Conservation (phyloP, 53 echinoderm and acorn worm species). For the Actinopyga echinites region DNA sequence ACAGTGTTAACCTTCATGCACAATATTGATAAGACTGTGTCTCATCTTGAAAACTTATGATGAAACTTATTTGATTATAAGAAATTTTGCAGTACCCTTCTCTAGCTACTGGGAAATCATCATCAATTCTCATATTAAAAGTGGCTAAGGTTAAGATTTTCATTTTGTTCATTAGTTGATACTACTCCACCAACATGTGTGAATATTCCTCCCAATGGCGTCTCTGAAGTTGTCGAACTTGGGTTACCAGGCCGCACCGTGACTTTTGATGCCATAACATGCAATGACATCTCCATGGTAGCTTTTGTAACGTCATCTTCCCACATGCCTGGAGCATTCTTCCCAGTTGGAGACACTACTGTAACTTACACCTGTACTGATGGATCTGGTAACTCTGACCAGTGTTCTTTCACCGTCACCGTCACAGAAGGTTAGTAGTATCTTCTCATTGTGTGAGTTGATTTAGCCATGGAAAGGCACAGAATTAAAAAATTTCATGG, state of each 20-base stretch:
- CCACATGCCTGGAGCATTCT: constrained; percentile 41
- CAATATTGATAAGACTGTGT: too few species aligned
- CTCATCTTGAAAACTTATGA: too few species aligned
- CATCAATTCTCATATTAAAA: neutral
- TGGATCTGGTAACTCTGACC: constrained; percentile 5
- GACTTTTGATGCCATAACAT: neutral
- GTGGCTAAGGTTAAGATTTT: neutral
- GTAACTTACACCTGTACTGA: constrained; percentile 59
- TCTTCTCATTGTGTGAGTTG: neutral
- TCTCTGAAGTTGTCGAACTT: neutral
- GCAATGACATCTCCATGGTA: constrained; percentile 43
- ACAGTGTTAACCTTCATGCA: too few species aligned
- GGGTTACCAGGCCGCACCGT: neutral
- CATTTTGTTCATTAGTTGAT: neutral
- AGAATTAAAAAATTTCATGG: too few species aligned
- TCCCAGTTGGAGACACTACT: constrained; percentile 51
- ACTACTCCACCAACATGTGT: constrained; percentile 1
- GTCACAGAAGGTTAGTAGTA: neutral
- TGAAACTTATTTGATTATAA: too few species aligned
- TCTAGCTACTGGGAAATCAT: too few species aligned
- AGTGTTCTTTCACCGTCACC: constrained; percentile 19
- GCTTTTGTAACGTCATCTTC: neutral
- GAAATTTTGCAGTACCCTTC: too few species aligned
- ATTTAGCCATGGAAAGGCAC: too few species aligned
- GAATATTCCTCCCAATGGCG: neutral